Conservation (phyloP, 1,140 invertebrate species). For the Macrotrachela quadricornifera region DNA sequence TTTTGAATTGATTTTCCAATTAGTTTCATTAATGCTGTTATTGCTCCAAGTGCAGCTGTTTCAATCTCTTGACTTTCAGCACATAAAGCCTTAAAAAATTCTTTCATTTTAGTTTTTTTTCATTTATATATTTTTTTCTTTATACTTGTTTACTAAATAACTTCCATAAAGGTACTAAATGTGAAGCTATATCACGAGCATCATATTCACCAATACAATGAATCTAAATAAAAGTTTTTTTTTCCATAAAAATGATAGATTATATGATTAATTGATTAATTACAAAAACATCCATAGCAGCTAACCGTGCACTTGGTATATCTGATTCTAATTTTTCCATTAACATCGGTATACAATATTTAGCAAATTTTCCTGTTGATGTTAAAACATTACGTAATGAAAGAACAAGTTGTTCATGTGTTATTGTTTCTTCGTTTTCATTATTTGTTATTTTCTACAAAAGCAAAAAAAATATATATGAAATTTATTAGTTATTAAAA, state of each 20-base stretch:
- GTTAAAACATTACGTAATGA: constrained; percentile 48
- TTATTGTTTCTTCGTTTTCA: constrained; percentile 31
- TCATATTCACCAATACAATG: constrained; percentile 18
- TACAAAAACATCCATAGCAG: constrained; percentile 53
- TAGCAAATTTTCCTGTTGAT: constrained; percentile 46
- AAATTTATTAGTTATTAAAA: too few relatives aligned
- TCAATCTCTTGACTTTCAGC: constrained; percentile 20
- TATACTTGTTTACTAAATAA: constrained; percentile 21
- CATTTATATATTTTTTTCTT: too few relatives aligned
- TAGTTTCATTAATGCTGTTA: constrained; percentile 15
- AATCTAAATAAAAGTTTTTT: constrained; percentile 13
- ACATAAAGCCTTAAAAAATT: constrained; percentile 12
- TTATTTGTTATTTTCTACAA: too few relatives aligned
- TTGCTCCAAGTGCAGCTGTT: constrained; percentile 26
- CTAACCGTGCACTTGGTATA: constrained; percentile 53
- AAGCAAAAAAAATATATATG: too few relatives aligned
- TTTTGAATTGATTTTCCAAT: constrained; percentile 23
- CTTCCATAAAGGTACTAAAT: constrained; percentile 16
- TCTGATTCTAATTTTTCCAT: constrained; percentile 63
- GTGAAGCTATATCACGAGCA: constrained; percentile 16
- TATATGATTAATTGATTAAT: too few relatives aligned
- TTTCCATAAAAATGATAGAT: too few relatives aligned
- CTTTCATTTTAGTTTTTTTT: too few relatives aligned
- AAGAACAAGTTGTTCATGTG: constrained; percentile 47
- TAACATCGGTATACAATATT: constrained; percentile 48